Evolutionary conservation across 2,888 invertebrate species (phyloP), one percentile per base, ranked within the genome.

Genomic region (Drosophila bunnanda): DNA sequence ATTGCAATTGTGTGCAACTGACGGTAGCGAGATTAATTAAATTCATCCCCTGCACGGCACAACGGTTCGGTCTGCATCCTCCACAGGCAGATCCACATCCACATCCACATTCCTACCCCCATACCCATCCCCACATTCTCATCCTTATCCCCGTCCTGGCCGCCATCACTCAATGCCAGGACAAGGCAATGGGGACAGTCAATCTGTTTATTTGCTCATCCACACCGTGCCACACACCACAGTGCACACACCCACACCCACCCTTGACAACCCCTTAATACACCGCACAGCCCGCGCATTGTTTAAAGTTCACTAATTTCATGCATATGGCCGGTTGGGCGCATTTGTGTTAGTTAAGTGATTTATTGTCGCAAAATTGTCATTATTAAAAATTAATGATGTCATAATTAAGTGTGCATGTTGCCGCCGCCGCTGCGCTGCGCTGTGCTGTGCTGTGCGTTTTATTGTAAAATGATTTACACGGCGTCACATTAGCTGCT

Each of bases 1-100:
- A 90, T 91, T 90, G 89, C 90, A 88, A 90, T 89, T 90, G 89
- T 88, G 88, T 91, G 91, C 88, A 88, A 90, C 88, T 90, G 91
- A 90, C 82, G 89, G 89, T 87, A 80, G 85, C 82, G 81, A 88
- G 89, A 91, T 90, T 91, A 91, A 91, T 90, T 90, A 91, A 90
- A 90, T 89, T 90, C 85, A 86, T 83, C 79, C 74, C 69, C 53
- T 53, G 59, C 34, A 52, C 38, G 48, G 36, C 53, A n/a, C 22
- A 39, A 39, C 20, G 39, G 39, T 34, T 22, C 7, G 13, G 43
- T 36, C 25, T 20, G 38, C 64, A 46, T 60, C 32, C 54, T 50
- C 25, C 48, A 32, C 32, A 61, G 32, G 12, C 38, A n/a, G 32
- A 48, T 13, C 46, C 54, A 44, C 25, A 44, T 30, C 48, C 41